phyloP scores from a whole-genome alignment of 1,140 invertebrate species.

The Pristionchus pacificus region DNA sequence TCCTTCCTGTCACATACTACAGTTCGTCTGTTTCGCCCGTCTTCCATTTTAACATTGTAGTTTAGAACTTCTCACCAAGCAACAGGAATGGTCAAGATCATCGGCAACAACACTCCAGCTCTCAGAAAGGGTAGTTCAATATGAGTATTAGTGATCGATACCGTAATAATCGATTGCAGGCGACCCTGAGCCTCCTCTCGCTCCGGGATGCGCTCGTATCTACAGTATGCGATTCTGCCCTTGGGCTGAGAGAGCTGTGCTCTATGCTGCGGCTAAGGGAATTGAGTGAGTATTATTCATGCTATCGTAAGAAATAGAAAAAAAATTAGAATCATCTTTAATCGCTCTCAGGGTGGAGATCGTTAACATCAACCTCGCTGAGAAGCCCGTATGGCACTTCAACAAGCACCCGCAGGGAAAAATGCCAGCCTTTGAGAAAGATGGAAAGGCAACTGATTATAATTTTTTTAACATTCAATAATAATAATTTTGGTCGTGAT shows the following conservation, averaged over 20 bases:
- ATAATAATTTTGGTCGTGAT: conserved; percentile 15
- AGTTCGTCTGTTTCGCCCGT: too few relatives aligned
- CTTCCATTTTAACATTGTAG: not conserved
- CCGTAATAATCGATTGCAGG: not conserved
- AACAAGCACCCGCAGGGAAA: conserved; percentile 30
- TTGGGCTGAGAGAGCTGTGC: conserved; percentile 75
- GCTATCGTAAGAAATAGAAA: not conserved
- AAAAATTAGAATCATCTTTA: not conserved
- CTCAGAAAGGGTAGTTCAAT: not conserved
- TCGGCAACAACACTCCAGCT: not conserved
- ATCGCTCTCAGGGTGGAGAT: conserved; percentile 18
- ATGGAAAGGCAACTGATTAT: conserved; percentile 19
- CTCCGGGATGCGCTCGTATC: conserved; percentile 70
- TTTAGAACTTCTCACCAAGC: not conserved
- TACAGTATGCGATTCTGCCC: conserved; percentile 87
- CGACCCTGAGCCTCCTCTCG: conserved; percentile 36
- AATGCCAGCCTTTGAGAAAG: conserved; percentile 24
- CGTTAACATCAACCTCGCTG: conserved; percentile 26
- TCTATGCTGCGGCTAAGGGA: conserved; percentile 79
- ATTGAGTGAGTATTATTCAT: conserved; percentile 67
- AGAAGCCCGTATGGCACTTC: conserved; percentile 33
- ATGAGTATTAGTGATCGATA: not conserved
- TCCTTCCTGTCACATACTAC: too few relatives aligned
- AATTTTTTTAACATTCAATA: not conserved
- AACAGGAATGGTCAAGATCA: not conserved